These are phyloP conservation scores for Peromyscus aztecus DNA, from an alignment of 2,797 vertebrate species.

Conservation along the genomic window DNA sequence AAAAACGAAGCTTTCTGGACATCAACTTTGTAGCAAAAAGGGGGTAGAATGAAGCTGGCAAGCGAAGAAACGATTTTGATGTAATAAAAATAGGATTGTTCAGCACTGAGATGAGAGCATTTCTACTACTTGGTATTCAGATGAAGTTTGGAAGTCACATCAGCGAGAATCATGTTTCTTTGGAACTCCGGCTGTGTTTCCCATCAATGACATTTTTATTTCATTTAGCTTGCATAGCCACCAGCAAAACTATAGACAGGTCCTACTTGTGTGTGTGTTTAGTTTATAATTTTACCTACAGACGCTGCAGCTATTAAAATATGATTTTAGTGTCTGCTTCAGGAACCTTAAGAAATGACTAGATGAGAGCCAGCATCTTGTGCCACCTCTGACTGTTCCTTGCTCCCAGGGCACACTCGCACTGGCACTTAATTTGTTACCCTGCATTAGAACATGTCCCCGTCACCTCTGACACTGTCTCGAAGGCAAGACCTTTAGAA, in stretches of 20 bases:
- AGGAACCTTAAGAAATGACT: slow-evolving; percentile 46
- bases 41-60: slow-evolving; percentile 58
- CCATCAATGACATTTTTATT: slow-evolving; percentile 71
- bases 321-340: slow-evolving; percentile 64
- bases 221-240: slow-evolving; percentile 56
- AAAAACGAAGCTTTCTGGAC: slow-evolving; percentile 71
- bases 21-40: slow-evolving; percentile 48
- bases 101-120: slow-evolving; percentile 42
- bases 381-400: slow-evolving; percentile 34
- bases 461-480: slow-evolving; percentile 78
- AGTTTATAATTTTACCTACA: neutral
- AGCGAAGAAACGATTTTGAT: slow-evolving; percentile 61
- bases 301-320: slow-evolving; percentile 42
- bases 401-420: slow-evolving; percentile 15
- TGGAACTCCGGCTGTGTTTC: neutral
- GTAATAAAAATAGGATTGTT: slow-evolving; percentile 65
- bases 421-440: slow-evolving; percentile 76
- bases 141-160: slow-evolving; percentile 71
- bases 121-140: slow-evolving; percentile 63
- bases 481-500: slow-evolving; percentile 82
- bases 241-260: slow-evolving; percentile 20
- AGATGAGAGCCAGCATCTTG: neutral
- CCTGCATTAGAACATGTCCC: slow-evolving; percentile 68
- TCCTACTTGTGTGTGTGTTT: slow-evolving; percentile 29
- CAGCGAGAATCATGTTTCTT: slow-evolving; percentile 66